These are phyloP conservation scores for Cantharis flavilabris DNA, from an alignment of 2,888 invertebrate species.

Conservation along the genomic window DNA sequence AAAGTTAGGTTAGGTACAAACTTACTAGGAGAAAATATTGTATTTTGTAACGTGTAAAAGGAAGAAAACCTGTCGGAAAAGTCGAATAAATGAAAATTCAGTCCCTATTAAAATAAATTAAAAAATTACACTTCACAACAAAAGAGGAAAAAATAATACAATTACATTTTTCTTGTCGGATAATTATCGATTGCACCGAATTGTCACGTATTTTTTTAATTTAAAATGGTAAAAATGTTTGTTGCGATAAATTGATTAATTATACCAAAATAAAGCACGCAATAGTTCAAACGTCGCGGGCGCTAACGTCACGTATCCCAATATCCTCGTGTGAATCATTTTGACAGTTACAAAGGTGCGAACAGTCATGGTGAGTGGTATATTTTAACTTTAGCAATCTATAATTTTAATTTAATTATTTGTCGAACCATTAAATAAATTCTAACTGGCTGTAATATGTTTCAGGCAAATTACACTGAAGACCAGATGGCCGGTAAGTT, in stretches of 20 bases:
- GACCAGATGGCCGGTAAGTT: slow-evolving; percentile 91
- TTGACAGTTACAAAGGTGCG: slow-evolving; percentile 41
- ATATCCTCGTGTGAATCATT: slow-evolving; percentile 27
- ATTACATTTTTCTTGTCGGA: not conserved
- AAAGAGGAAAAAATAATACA: no score
- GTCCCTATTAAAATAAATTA: no score
- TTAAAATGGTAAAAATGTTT: not conserved
- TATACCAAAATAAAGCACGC: not conserved
- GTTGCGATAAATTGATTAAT: not conserved
- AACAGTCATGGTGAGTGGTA: slow-evolving; percentile 43
- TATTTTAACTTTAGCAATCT: slow-evolving; percentile 56
- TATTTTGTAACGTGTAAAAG: no score
- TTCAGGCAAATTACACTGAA: slow-evolving; percentile 85
- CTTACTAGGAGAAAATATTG: no score
- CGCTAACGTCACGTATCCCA: not conserved
- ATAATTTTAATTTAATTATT: slow-evolving; percentile 1
- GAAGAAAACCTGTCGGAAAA: no score
- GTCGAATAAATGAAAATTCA: no score
- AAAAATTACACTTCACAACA: not conserved
- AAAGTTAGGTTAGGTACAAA: no score
- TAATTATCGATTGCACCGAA: not conserved
- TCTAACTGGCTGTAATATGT: slow-evolving; percentile 42
- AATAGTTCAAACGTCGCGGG: not conserved
- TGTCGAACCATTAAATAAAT: slow-evolving; percentile 8
- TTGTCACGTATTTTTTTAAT: not conserved